Conservation (phyloP, 2,888 invertebrate genomes). For the Athalia rosae region DNA sequence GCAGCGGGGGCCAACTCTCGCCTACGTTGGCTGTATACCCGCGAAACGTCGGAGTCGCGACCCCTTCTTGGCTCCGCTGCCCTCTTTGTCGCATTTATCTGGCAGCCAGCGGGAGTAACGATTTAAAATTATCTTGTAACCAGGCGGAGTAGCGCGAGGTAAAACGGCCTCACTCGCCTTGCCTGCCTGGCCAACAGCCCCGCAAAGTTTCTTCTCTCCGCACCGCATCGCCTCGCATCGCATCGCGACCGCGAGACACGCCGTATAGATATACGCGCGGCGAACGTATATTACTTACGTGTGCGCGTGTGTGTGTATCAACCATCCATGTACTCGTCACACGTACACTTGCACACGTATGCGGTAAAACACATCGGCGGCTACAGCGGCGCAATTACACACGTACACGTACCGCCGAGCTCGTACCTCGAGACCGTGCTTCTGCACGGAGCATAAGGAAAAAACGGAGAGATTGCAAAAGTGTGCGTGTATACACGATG, state of each 20-base stretch:
- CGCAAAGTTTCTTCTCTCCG: background rate
- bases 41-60: background rate
- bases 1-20: background rate
- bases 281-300: background rate
- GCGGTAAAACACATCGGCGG: background rate
- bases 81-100: constrained; percentile 35
- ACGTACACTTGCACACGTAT: too few relatives aligned
- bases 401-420: background rate
- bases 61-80: background rate
- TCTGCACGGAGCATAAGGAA: background rate
- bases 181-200: constrained; percentile 30
- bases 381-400: constrained; percentile 16
- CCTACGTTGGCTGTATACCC: background rate
- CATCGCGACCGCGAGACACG: constrained; percentile 34
- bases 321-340: too few relatives aligned
- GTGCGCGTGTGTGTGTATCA: too few relatives aligned
- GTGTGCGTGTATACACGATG: background rate
- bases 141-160: constrained; percentile 41
- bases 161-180: constrained; percentile 2
- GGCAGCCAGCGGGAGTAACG: constrained; percentile 40
- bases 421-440: background rate
- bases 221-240: constrained; percentile 21
- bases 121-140: constrained; percentile 45
- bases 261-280: background rate
- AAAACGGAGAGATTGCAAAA: background rate